These are phyloP conservation scores for Timandra comae DNA, from an alignment of 2,888 invertebrate genomes.

Conservation along the genomic window DNA sequence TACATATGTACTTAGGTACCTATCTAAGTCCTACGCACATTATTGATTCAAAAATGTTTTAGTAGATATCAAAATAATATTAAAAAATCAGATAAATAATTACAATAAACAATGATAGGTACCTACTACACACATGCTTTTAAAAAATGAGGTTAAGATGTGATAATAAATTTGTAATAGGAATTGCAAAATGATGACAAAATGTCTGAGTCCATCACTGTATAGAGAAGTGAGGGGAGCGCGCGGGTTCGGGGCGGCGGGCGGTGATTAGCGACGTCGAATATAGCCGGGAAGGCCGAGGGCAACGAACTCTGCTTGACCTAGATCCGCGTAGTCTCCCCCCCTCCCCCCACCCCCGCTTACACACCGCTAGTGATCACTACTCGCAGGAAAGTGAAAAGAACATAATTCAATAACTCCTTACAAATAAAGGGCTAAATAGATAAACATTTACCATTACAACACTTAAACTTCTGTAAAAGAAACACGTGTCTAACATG, in stretches of 20 bases:
- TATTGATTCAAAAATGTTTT: too few species aligned
- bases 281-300: conserved; percentile 76
- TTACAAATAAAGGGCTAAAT: conserved; percentile 9
- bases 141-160: too few species aligned
- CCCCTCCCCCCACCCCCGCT: conserved; percentile 27
- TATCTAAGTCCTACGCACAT: too few species aligned
- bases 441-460: conserved; percentile 6
- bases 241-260: conserved; percentile 29
- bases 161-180: background rate
- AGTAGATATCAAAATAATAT: too few species aligned
- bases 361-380: conserved; percentile 18
- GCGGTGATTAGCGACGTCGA: conserved; percentile 68
- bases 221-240: conserved; percentile 26
- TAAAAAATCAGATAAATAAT: too few species aligned
- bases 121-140: too few species aligned
- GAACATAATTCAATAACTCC: conserved; percentile 41
- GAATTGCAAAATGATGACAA: background rate
- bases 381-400: conserved; percentile 66
- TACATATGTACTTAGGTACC: too few species aligned
- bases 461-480: conserved; percentile 6
- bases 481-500: conserved; percentile 9
- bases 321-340: conserved; percentile 52
- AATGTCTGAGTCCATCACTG: conserved; percentile 37
- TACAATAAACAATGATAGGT: too few species aligned
- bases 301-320: conserved; percentile 76